Evolutionary conservation across 2,113 vertebrate genomes (phyloP).

Genomic region (Nyctibius bracteatus): DNA sequence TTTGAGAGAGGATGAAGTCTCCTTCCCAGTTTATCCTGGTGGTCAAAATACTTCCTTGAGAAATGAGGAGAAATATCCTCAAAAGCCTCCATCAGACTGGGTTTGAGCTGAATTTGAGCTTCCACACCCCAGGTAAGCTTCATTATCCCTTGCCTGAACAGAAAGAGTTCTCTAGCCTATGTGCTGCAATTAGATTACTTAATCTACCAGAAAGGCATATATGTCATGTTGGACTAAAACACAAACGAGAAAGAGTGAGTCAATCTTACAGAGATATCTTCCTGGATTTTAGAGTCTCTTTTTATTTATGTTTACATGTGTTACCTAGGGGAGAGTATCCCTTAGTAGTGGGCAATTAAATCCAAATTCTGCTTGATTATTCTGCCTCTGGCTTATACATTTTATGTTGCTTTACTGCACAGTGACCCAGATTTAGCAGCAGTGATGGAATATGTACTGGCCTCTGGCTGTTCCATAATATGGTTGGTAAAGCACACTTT

Average conservation of each 20-base stretch:
- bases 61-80: neutral
- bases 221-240: neutral
- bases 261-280: neutral
- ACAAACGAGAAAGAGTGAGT: neutral
- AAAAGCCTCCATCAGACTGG: rapidly evolving
- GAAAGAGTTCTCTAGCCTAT: neutral
- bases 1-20: neutral
- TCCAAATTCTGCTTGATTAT: neutral
- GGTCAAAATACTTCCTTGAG: neutral
- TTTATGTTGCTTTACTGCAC: conserved; percentile 15
- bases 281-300: neutral
- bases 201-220: neutral
- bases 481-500: neutral
- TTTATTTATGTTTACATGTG: neutral
- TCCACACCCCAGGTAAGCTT: neutral
- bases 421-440: neutral
- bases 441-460: neutral
- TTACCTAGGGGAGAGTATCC: neutral
- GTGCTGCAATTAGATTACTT: neutral
- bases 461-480: neutral
- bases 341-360: neutral
- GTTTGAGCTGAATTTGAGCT: neutral
- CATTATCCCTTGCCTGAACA: neutral
- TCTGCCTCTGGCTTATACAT: neutral
- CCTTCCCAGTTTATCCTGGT: neutral